Percentiles rank a stretch among this genome's conserved stretches.
Conservation (phyloP, 2,797 vertebrate species). For the Liparis tanakae region DNA sequence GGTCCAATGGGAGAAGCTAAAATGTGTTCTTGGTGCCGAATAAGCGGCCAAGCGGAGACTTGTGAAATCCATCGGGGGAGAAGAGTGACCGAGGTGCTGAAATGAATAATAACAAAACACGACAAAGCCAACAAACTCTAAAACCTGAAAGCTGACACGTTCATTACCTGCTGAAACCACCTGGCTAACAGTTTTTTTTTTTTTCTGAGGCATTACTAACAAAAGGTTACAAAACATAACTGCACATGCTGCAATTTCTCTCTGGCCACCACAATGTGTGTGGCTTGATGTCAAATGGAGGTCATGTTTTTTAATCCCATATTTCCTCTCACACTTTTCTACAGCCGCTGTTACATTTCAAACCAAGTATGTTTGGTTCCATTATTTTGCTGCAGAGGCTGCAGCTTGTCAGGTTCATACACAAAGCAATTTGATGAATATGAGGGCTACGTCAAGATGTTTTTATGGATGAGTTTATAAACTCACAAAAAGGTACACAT, state of each 20-base stretch:
- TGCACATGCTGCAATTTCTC: constrained; percentile 69
- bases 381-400: constrained; percentile 41
- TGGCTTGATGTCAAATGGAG: constrained; percentile 64
- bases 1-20: constrained; percentile 74
- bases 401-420: constrained; percentile 44
- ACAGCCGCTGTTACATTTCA: constrained; percentile 13
- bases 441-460: constrained; percentile 26
- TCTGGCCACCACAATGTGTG: constrained; percentile 38
- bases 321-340: constrained; percentile 39
- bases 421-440: constrained; percentile 49
- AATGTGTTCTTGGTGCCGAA: constrained; percentile 78
- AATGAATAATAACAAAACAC: constrained; percentile 80
- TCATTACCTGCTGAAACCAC: constrained; percentile 80
- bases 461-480: constrained; percentile 2
- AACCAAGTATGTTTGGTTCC: constrained; percentile 27
- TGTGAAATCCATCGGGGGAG: constrained; percentile 71
- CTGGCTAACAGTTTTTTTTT: constrained; percentile 72
- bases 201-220: constrained; percentile 72
- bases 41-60: constrained; percentile 67
- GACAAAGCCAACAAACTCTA: constrained; percentile 70
- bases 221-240: constrained; percentile 72
- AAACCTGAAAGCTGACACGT: constrained; percentile 77
- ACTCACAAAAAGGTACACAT: not conserved
- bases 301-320: constrained; percentile 67
- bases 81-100: constrained; percentile 69